Percentiles rank a stretch among this genome's conserved stretches.
These are phyloP conservation scores for Drosophila formosana DNA, from an alignment of 2,888 invertebrate genomes.

Conservation along the genomic window DNA sequence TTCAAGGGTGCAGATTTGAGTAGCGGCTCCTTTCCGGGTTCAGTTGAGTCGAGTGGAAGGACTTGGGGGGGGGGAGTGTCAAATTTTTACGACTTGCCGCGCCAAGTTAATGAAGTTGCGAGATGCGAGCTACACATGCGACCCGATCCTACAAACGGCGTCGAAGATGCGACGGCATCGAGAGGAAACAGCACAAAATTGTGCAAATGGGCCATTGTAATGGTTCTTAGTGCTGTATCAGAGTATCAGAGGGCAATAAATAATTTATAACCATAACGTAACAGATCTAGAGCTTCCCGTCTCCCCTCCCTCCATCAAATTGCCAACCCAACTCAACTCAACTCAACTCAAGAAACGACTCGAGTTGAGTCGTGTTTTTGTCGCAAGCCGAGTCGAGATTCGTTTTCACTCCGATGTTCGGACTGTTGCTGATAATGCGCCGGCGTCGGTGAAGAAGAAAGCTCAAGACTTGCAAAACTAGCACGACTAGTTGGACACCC, in stretches of 20 bases:
- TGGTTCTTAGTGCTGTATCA: conserved; percentile 29
- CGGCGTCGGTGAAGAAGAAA: conserved; percentile 69
- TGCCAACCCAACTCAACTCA: conserved; percentile 20
- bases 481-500: conserved; percentile 1
- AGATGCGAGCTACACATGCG: conserved; percentile 52
- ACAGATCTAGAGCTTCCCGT: conserved; percentile 46
- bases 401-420: conserved; percentile 29
- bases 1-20: conserved; percentile 54
- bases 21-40: background rate
- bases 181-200: conserved; percentile 30
- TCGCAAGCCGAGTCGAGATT: conserved; percentile 16
- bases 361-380: conserved; percentile 16
- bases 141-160: conserved; percentile 2
- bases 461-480: background rate
- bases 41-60: background rate
- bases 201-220: conserved; percentile 46
- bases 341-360: conserved; percentile 19
- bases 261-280: conserved; percentile 70
- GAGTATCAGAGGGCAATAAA: conserved; percentile 68
- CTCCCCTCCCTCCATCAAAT: background rate
- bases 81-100: conserved; percentile 68
- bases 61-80: conserved; percentile 20
- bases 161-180: background rate
- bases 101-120: conserved; percentile 70
- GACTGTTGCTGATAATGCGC: conserved; percentile 46